Base-by-base conservation (phyloP, 2,113 vertebrate genomes). In the Apteryx mantelli region DNA sequence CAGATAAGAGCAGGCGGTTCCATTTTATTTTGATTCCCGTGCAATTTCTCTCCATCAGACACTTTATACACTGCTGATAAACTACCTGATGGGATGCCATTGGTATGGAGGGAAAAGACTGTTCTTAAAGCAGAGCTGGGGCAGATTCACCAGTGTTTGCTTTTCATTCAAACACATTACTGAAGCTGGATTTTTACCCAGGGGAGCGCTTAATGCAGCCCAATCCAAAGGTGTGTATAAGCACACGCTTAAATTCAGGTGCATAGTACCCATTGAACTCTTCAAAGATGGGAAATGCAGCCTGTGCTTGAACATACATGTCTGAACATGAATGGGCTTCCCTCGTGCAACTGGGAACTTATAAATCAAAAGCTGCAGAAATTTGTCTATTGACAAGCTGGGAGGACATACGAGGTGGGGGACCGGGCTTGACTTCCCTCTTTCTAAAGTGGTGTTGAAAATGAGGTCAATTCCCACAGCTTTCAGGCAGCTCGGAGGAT, bases 191-290 rank as follows among this genome's bases (percentile, higher is more conserved):
- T 46, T 77, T 56, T 10, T 14, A 16, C 3, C 0, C 16, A 0
- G 3, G 53, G 24, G 7, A 15, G 65, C 24, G 9, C 19, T 7
- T 19, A 21, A 4, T 5, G 11, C 7, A 24, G n/a, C 22, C 55
- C 50, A n/a, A 3, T 1, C 1, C 26, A 11, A 46, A 56, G 46
- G 28, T 0, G 0, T 26, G 15, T 5, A 21, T 30, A 44, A 68
- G 28, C 70, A 70, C 13, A 34, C 8, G 25, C 26, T n/a, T 56
- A 24, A 18, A 44, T 34, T 18, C 26, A 50, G 18, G 16, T 28
- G 15, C 7, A 2, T 14, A 3, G 14, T 20, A 24, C 70, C 53
- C 56, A 61, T 32, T 50, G 46, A 52, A 28, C 36, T n/a, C 46
- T 32, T 69, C 40, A 17, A 19, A 40, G 69, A 11, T 26, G 55